Evolutionary conservation across 2,113 vertebrate genomes (phyloP), one percentile per base, ranked within the genome.

Genomic region (Mixornis gularis): DNA sequence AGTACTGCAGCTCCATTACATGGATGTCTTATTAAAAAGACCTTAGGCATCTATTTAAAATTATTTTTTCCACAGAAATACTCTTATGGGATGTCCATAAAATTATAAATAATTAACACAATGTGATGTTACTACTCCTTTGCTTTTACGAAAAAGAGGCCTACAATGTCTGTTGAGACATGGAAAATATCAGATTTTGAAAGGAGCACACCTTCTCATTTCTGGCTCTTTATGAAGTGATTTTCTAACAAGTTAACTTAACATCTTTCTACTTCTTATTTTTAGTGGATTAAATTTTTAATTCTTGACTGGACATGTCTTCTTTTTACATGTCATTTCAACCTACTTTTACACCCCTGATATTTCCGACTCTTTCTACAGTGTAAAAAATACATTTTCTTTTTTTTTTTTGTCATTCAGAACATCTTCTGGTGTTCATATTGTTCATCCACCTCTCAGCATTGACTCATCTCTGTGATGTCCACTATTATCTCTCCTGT

Each of bases 381-480:
- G 26, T 1, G 3, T 68, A 79, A 81, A 90, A 87, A 79, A 26
- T 16, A 16, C 25, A 32, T 3, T 1, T 44, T 44, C 10, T 25
- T 30, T 53, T 20, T 56, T 32, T 51, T 65, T 64, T 65, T 69
- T 44, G 34, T 51, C 17, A 2, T 44, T 85, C 82, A 88, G 69
- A 93, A 43, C 17, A 44, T 74, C 12, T 73, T 71, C 29, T 63
- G 34, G 38, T 63, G n/a, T 55, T 85, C 26, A n/a, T 46, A 82
- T 63, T 81, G 56, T 79, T 87, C 71, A 72, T 32, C 20, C 29
- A 79, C 7, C 24, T 65, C 78, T 59, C 76, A 59, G 60, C 4
- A 5, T 16, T 93, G 92, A 92, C 82, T 94, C 81, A 91, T 74
- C 40, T 69, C 56, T 82, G 49, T 92, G 76, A 94, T 56, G 4